Evolutionary conservation across 2,888 invertebrate genomes (phyloP).

Genomic region (Kryphioiulus occultus): DNA sequence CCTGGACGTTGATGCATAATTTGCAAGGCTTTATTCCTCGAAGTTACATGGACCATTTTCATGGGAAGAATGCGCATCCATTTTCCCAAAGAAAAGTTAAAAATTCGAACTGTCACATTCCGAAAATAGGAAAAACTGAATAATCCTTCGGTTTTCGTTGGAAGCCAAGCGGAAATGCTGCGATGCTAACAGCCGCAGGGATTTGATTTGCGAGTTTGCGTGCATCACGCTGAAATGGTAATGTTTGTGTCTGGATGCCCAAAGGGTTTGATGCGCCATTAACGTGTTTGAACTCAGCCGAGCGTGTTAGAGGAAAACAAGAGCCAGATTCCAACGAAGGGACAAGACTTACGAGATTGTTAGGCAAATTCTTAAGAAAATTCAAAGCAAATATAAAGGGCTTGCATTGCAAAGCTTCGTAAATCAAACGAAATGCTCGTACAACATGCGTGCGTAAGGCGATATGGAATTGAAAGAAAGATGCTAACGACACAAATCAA

Average conservation of each 20-base stretch:
- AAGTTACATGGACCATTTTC: too few species aligned
- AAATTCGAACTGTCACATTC: not conserved
- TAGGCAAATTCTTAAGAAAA: not conserved
- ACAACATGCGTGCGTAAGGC: too few species aligned
- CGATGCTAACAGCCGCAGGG: not conserved
- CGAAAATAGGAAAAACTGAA: not conserved
- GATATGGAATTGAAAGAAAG: too few species aligned
- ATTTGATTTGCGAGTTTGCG: not conserved
- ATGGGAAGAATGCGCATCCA: not conserved
- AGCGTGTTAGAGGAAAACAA: slow-evolving; percentile 17
- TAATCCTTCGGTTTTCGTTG: not conserved
- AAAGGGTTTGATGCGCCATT: slow-evolving; percentile 11
- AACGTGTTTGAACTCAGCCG: not conserved
- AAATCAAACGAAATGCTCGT: too few species aligned
- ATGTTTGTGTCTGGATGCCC: slow-evolving; percentile 10
- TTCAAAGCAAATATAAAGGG: not conserved
- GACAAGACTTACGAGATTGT: not conserved
- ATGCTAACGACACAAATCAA: too few species aligned
- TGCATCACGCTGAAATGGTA: not conserved
- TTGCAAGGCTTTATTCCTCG: not conserved
- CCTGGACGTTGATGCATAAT: not conserved
- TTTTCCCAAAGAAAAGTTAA: not conserved
- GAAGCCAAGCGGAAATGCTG: not conserved
- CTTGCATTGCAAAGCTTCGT: too few species aligned
- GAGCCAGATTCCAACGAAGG: not conserved